phyloP scores from a whole-genome alignment of 1,140 invertebrate species.

The Orchesella cincta region DNA sequence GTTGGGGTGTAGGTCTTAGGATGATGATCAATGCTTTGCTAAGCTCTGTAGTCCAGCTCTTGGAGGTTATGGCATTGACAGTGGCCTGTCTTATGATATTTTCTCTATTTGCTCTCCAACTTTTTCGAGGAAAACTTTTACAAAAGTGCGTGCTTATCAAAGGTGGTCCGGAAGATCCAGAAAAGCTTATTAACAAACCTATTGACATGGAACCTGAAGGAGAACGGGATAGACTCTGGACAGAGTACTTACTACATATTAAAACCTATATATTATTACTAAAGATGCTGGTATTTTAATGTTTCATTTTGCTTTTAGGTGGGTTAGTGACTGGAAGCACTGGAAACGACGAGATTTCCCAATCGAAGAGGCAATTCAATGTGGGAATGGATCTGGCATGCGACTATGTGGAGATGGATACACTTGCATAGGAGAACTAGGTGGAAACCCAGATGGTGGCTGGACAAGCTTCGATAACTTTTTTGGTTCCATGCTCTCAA shows the following conservation, averaged over 20 bases:
- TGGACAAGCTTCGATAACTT: slow-evolving; percentile 92
- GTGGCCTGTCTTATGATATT: slow-evolving; percentile 95
- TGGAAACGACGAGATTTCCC: slow-evolving; percentile 49
- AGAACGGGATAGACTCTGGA: slow-evolving; percentile 59
- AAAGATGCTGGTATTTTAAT: too few relatives aligned
- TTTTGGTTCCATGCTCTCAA: slow-evolving; percentile 88
- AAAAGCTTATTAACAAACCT: neutral
- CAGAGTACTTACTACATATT: too few relatives aligned
- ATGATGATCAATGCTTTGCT: slow-evolving; percentile 94
- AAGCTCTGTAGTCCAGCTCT: slow-evolving; percentile 88
- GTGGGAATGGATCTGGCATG: slow-evolving; percentile 44
- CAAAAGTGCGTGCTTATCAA: slow-evolving; percentile 74
- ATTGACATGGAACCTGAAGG: slow-evolving; percentile 50
- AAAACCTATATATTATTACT: slow-evolving; percentile 61
- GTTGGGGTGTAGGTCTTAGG: slow-evolving; percentile 79
- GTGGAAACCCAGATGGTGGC: slow-evolving; percentile 85
- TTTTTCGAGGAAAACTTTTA: slow-evolving; percentile 83
- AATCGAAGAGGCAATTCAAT: slow-evolving; percentile 45
- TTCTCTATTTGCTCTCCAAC: slow-evolving; percentile 85
- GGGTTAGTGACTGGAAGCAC: slow-evolving; percentile 45
- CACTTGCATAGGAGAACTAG: slow-evolving; percentile 74
- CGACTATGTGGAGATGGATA: slow-evolving; percentile 74
- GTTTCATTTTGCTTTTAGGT: too few relatives aligned
- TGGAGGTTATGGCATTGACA: slow-evolving; percentile 91
- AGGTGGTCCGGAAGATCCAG: slow-evolving; percentile 19